phyloP scores from a whole-genome alignment of 2,888 invertebrate genomes.

The Parascotia fuliginaria region DNA sequence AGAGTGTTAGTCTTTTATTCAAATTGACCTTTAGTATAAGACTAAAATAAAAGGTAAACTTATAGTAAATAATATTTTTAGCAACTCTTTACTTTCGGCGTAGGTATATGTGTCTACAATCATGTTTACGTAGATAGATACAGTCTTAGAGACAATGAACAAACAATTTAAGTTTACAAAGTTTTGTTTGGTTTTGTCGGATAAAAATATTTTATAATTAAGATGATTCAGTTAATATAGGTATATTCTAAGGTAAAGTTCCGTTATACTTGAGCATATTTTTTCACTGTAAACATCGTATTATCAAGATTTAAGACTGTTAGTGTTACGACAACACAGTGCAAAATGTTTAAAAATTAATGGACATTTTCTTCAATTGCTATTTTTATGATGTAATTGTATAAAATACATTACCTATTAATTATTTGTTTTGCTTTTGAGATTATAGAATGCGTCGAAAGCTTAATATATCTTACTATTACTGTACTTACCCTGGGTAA shows the following conservation, averaged over 20 bases:
- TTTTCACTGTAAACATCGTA: neutral
- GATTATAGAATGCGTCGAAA: too few species aligned
- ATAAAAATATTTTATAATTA: constrained; percentile 4
- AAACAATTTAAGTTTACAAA: constrained; percentile 3
- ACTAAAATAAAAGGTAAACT: neutral
- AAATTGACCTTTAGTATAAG: too few species aligned
- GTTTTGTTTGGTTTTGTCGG: constrained; percentile 2
- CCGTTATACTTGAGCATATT: neutral
- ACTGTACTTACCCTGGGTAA: too few species aligned
- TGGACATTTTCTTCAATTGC: too few species aligned
- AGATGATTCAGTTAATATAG: neutral
- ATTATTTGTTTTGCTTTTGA: too few species aligned
- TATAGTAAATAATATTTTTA: neutral
- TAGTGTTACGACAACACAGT: too few species aligned
- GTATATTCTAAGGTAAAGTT: neutral
- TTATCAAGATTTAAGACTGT: too few species aligned
- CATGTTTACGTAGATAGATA: constrained; percentile 7
- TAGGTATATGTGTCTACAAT: neutral
- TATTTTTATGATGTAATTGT: too few species aligned
- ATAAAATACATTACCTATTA: too few species aligned
- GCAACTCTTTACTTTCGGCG: neutral
- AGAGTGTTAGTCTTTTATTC: too few species aligned
- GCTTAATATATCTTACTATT: too few species aligned
- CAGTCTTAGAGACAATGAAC: constrained; percentile 3
- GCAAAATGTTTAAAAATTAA: too few species aligned